Evolutionary conservation across 2,797 vertebrate species (phyloP).

Genomic region (Poeciliopsis turneri): DNA sequence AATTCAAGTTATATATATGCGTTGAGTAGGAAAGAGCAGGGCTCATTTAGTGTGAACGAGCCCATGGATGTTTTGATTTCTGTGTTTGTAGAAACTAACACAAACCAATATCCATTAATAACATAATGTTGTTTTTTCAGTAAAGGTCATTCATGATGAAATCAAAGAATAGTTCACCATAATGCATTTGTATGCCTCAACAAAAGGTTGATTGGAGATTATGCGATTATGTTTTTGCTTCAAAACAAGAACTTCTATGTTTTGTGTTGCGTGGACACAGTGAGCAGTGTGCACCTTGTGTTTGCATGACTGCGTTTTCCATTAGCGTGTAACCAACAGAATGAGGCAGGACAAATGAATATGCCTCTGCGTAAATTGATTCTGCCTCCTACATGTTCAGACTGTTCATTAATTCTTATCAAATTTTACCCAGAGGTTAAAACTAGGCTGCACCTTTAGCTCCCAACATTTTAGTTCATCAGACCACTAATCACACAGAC

Average conservation of each 20-base stretch:
- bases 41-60: conserved; percentile 18
- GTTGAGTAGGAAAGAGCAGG: conserved; percentile 10
- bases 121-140: conserved; percentile 4
- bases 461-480: conserved; percentile 49
- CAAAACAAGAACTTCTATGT: conserved; percentile 40
- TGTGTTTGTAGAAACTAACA: conserved; percentile 6
- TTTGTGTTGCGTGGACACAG: conserved; percentile 29
- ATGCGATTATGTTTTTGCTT: conserved; percentile 28
- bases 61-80: conserved; percentile 21
- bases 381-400: conserved; percentile 61
- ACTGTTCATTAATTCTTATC: conserved; percentile 69
- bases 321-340: conserved; percentile 68
- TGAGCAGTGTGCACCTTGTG: conserved; percentile 53
- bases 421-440: conserved; percentile 49
- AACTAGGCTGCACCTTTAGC: conserved; percentile 45
- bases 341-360: conserved; percentile 65
- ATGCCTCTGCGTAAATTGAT: conserved; percentile 68
- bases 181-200: conserved; percentile 21
- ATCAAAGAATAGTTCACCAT: conserved; percentile 38
- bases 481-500: conserved; percentile 56
- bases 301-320: conserved; percentile 71
- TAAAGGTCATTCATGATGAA: conserved; percentile 20
- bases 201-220: conserved; percentile 31
- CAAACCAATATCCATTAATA: conserved; percentile 22
- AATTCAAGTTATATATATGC: conserved; percentile 7